Percentiles rank a stretch among this genome's conserved stretches.
These are phyloP conservation scores for Ataeniobius toweri DNA, from an alignment of 2,797 vertebrate species.

Conservation along the genomic window DNA sequence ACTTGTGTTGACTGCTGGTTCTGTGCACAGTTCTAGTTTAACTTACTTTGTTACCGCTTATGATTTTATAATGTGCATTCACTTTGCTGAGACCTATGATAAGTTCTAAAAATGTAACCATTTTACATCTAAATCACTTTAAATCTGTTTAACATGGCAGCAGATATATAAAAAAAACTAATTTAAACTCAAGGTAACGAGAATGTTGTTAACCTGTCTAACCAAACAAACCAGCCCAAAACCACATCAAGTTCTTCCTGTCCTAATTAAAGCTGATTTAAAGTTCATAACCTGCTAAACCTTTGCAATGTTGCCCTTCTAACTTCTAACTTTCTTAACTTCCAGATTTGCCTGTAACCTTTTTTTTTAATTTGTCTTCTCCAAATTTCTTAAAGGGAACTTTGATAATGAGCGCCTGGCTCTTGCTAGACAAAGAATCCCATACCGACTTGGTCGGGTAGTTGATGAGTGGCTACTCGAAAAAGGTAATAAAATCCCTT, in stretches of 20 bases:
- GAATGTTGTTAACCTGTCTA: conserved; percentile 78
- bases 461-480: conserved; percentile 99
- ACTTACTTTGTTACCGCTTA: conserved; percentile 50
- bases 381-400: conserved; percentile 98
- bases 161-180: conserved; percentile 52
- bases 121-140: conserved; percentile 80
- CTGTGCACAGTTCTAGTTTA: conserved; percentile 39
- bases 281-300: conserved; percentile 84
- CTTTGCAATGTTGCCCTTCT: conserved; percentile 81
- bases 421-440: conserved; percentile 99
- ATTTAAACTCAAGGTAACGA: conserved; percentile 81
- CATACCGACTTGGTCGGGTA: conserved; percentile 98
- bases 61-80: conserved; percentile 55
- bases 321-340: conserved; percentile 83
- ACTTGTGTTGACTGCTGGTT: conserved; percentile 53
- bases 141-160: conserved; percentile 81
- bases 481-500: conserved; percentile 98
- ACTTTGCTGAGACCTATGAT: conserved; percentile 42
- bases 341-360: conserved; percentile 83
- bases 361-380: conserved; percentile 89
- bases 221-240: conserved; percentile 74
- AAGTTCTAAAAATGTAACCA: conserved; percentile 61
- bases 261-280: conserved; percentile 81
- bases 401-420: conserved; percentile 99
- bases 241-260: conserved; percentile 74